Evolutionary conservation across 2,113 vertebrate genomes (phyloP), one percentile per base, ranked within the genome.

Genomic region (Clarias gariepinus): DNA sequence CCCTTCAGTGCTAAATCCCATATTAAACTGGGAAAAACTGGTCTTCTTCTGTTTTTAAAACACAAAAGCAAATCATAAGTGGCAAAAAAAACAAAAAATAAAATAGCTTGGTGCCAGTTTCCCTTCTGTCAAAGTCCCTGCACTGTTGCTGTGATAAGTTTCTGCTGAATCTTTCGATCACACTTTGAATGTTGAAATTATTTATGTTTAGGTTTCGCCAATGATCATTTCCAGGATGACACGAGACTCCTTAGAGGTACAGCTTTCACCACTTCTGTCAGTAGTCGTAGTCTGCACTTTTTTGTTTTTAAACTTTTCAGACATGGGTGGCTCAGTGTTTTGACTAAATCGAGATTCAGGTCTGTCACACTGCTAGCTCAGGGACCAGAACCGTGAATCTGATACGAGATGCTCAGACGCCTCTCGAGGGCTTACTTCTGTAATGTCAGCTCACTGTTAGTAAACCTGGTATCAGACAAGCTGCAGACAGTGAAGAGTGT

Each of bases 191-290:
- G 88, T 92, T 89, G 80, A 92, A 94, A 94, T 81, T 94, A 93
- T 95, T 91, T 95, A 95, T 95, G 93, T 95, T 93, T 94, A 96
- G 95, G 95, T 95, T 95, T 95, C 95, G 95, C 93, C 94, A 95
- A 93, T 94, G 95, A 95, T 95, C 94, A 95, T 96, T 95, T 95
- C 94, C 95, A 96, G 94, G 94, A 96, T 94, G 95, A 96, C 91
- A 95, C 95, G 81, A 93, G 95, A 94, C 95, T 96, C 85, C 94
- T 96, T 95, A 94, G 95, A 96, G 95, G 95, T 96, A 95, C 91
- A 93, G 84, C 81, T 85, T 90, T 89, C 90, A 77, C 86, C 86
- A 53, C 88, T 91, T 83, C 81, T 89, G 87, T 84, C 77, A 84
- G 78, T 82, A 90, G 77, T 68, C 87, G 15, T 68, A 86, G 73